Percentiles rank a stretch among this genome's conserved stretches.
These are phyloP conservation scores for Caenorhabditis virilis DNA, from an alignment of 2,888 invertebrate genomes.

Conservation along the genomic window DNA sequence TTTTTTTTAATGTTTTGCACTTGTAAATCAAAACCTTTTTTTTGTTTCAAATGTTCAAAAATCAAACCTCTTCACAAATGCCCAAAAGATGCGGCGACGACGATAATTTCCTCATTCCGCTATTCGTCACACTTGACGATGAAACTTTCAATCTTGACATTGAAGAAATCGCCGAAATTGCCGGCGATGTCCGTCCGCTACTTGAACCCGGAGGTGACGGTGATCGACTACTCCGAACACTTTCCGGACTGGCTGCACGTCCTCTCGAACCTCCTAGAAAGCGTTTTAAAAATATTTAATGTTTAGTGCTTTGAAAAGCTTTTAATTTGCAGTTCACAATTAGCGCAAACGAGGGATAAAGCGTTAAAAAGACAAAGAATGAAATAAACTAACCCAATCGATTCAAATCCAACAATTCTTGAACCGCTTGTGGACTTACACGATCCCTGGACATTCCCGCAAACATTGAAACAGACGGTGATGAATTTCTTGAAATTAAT, in stretches of 20 bases:
- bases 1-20: no score
- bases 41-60: no score
- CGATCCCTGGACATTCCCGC: slow-evolving; percentile 56
- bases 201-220: slow-evolving; percentile 64
- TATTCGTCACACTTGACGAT: slow-evolving; percentile 40
- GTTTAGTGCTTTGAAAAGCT: no score
- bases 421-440: slow-evolving; percentile 66
- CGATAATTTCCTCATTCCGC: slow-evolving; percentile 67
- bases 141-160: slow-evolving; percentile 60
- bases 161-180: slow-evolving; percentile 44
- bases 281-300: not conserved
- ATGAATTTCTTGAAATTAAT: slow-evolving; percentile 65
- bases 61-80: slow-evolving; percentile 35
- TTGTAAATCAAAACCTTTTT: no score
- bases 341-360: not conserved
- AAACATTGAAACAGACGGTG: slow-evolving; percentile 68
- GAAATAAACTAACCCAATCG: slow-evolving; percentile 40
- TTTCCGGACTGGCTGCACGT: slow-evolving; percentile 64
- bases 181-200: slow-evolving; percentile 53
- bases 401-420: slow-evolving; percentile 65
- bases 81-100: slow-evolving; percentile 67
- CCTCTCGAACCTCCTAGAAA: slow-evolving; percentile 43
- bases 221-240: slow-evolving; percentile 61
- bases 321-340: no score
- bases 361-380: not conserved